Evolutionary conservation across 2,113 vertebrate species (phyloP).

Genomic region (Pomatorhinus ruficollis): DNA sequence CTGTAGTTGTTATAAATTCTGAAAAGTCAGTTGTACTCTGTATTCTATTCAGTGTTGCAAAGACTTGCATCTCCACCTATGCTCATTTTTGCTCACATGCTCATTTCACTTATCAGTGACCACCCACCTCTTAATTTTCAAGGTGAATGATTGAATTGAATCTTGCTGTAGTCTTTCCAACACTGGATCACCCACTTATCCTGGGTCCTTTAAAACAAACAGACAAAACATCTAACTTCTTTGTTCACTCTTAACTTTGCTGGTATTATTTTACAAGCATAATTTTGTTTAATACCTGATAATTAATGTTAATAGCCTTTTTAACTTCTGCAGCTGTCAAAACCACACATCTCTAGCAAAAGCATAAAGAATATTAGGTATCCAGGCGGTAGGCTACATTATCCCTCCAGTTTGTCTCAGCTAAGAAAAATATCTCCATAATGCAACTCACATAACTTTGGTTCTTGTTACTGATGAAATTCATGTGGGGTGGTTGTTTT

Average conservation of each 20-base stretch:
- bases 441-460: conserved; percentile 1
- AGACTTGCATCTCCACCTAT: not conserved
- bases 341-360: conserved; percentile 20
- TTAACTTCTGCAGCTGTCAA: conserved; percentile 55
- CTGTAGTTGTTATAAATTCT: not conserved
- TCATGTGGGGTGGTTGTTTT: not conserved
- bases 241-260: not conserved
- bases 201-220: not conserved
- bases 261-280: conserved; percentile 35
- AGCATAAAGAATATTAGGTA: not conserved
- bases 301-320: conserved; percentile 47
- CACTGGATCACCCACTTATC: conserved; percentile 9
- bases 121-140: not conserved
- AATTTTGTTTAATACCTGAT: conserved; percentile 30
- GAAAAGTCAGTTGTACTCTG: not conserved
- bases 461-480: conserved; percentile 35
- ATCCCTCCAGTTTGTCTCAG: not conserved
- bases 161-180: not conserved
- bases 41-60: not conserved
- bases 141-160: not conserved
- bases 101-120: not conserved
- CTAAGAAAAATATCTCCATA: conserved; percentile 9
- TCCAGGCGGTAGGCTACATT: not conserved
- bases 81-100: not conserved
- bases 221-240: not conserved